These are phyloP conservation scores for Coelogynopora nodosa DNA, from an alignment of 2,888 invertebrate genomes.

Conservation along the genomic window DNA sequence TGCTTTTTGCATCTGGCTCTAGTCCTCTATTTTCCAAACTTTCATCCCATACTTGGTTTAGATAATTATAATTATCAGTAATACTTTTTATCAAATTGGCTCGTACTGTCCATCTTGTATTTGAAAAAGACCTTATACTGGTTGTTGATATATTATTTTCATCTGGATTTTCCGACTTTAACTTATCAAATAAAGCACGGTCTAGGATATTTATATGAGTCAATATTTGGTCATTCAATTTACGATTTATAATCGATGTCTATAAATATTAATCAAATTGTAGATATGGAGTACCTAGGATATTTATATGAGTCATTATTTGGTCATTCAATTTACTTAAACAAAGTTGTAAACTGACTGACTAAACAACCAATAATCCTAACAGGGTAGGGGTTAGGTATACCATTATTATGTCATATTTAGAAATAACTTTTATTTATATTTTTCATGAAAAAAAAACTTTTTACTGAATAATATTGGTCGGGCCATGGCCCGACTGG, in stretches of 20 bases:
- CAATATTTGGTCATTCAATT: not conserved
- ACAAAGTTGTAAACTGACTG: slow-evolving; percentile 7
- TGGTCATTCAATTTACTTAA: not conserved
- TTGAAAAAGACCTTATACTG: slow-evolving; percentile 5
- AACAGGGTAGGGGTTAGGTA: slow-evolving; percentile 1
- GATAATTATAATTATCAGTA: not conserved
- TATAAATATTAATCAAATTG: not conserved
- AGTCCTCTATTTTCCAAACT: slow-evolving; percentile 25
- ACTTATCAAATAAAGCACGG: slow-evolving; percentile 11
- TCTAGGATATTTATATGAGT: not conserved
- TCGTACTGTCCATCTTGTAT: not conserved
- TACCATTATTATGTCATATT: slow-evolving; percentile 16
- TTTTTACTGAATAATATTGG: not conserved
- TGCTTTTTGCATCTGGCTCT: slow-evolving; percentile 21
- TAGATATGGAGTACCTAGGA: not conserved
- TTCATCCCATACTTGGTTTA: slow-evolving; percentile 28
- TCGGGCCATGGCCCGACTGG: slow-evolving; percentile 10
- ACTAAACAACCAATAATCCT: slow-evolving; percentile 8
- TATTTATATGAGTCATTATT: not conserved
- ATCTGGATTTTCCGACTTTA: slow-evolving; percentile 14
- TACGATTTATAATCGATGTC: not conserved
- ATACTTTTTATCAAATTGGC: not conserved
- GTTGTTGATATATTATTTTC: slow-evolving; percentile 19
- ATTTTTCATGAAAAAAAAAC: too few relatives aligned
- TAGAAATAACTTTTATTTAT: slow-evolving; percentile 10